phyloP scores from a whole-genome alignment of 64 coral and sea anemone genomes.

The Platygyra sinensis region DNA sequence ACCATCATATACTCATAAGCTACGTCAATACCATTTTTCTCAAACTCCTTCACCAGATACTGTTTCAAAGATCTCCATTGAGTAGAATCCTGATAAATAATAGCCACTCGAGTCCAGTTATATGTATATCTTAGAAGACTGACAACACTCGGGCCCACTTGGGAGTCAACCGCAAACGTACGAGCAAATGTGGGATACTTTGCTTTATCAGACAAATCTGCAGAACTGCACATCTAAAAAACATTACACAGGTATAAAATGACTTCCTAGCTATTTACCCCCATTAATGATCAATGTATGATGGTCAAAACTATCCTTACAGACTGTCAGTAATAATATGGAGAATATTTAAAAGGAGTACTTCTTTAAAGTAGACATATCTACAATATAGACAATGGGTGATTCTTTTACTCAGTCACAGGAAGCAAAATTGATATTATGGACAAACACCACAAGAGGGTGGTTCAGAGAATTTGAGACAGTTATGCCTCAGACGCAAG shows the following conservation, averaged over 20 bases:
- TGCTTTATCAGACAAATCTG: constrained; percentile 50
- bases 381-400: too few relatives aligned
- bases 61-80: constrained; percentile 20
- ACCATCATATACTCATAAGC: neutral
- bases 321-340: too few relatives aligned
- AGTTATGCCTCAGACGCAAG: too few relatives aligned
- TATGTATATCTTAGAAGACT: constrained; percentile 45
- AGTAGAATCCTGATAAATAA: constrained; percentile 29
- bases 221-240: constrained; percentile 63
- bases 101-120: constrained; percentile 58
- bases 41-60: constrained; percentile 35
- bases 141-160: constrained; percentile 33
- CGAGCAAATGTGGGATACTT: constrained; percentile 58
- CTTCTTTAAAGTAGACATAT: too few relatives aligned
- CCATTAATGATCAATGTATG: neutral
- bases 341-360: too few relatives aligned
- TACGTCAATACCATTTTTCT: constrained; percentile 19
- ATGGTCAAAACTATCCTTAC: too few relatives aligned
- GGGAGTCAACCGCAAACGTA: constrained; percentile 52
- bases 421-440: too few relatives aligned
- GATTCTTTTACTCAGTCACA: too few relatives aligned
- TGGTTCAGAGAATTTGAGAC: too few relatives aligned
- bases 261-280: neutral
- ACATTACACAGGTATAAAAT: neutral
- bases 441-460: too few relatives aligned